Percentiles rank a stretch among this genome's conserved stretches.
These are phyloP conservation scores for Thera britannica DNA, from an alignment of 2,888 invertebrate genomes.

Conservation along the genomic window DNA sequence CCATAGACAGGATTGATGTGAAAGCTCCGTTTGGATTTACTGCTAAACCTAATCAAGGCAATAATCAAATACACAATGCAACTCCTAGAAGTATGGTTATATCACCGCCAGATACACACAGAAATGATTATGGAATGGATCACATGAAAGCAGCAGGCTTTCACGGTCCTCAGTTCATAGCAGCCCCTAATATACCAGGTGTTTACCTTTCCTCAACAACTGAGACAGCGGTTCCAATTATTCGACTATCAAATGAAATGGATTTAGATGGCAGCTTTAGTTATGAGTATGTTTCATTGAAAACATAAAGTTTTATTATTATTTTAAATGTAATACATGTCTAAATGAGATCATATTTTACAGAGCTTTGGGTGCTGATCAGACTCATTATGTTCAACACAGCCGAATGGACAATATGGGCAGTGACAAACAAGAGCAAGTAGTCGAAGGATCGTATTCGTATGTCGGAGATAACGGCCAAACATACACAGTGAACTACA, in stretches of 20 bases:
- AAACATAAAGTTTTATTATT: not conserved
- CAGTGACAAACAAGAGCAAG: conserved; percentile 84
- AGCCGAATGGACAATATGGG: conserved; percentile 84
- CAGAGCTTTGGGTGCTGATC: conserved; percentile 80
- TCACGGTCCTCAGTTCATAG: conserved; percentile 60
- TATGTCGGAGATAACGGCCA: conserved; percentile 86
- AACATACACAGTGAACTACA: conserved; percentile 86
- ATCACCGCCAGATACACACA: conserved; percentile 24
- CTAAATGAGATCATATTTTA: conserved; percentile 1
- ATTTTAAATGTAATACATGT: not conserved
- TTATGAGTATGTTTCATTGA: conserved; percentile 74
- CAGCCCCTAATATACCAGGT: conserved; percentile 64
- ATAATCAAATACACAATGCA: conserved; percentile 51
- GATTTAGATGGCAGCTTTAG: conserved; percentile 84
- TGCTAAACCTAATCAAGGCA: conserved; percentile 39
- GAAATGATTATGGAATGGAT: conserved; percentile 49
- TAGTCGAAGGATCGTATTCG: conserved; percentile 86
- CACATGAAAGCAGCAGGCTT: conserved; percentile 63
- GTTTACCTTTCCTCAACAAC: conserved; percentile 72
- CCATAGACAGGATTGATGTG: conserved; percentile 68
- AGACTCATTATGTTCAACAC: conserved; percentile 82
- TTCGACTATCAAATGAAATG: conserved; percentile 83
- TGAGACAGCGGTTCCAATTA: conserved; percentile 79
- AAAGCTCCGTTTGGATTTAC: conserved; percentile 56
- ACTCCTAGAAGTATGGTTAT: conserved; percentile 60